Evolutionary conservation across 2,888 invertebrate genomes (phyloP).

Genomic region (Lithodes maja): DNA sequence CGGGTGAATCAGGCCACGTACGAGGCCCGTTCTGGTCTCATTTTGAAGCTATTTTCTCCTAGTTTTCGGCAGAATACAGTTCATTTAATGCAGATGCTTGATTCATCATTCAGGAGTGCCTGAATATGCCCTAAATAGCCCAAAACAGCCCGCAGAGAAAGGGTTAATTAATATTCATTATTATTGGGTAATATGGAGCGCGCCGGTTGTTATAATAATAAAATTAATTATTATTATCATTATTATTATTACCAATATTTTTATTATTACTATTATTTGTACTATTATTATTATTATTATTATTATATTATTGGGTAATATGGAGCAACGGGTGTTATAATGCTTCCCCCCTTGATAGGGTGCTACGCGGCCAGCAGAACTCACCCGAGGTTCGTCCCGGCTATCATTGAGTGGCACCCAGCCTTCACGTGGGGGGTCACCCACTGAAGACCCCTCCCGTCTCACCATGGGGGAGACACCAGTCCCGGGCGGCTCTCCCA

Average conservation of each 20-base stretch:
- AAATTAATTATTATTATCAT: constrained; percentile 2
- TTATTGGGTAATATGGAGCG: too few species aligned
- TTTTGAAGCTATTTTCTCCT: too few species aligned
- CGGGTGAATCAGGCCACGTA: too few species aligned
- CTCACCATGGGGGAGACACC: constrained; percentile 62
- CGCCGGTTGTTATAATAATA: too few species aligned
- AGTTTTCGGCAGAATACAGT: too few species aligned
- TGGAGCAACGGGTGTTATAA: background rate
- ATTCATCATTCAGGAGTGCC: too few species aligned
- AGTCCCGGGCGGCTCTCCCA: constrained; percentile 67
- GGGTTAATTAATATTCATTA: too few species aligned
- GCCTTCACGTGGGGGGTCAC: constrained; percentile 63
- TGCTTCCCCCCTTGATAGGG: constrained; percentile 20
- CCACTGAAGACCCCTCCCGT: constrained; percentile 66
- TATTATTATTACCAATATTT: background rate
- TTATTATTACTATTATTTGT: constrained; percentile 6
- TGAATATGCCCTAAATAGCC: too few species aligned
- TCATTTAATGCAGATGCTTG: too few species aligned
- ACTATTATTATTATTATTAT: constrained; percentile 17
- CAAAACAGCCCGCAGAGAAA: too few species aligned
- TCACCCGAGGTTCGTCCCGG: constrained; percentile 64
- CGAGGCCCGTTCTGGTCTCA: too few species aligned
- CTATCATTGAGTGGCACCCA: constrained; percentile 65
- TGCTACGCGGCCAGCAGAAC: constrained; percentile 62
- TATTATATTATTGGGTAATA: background rate